A percentile compares a stretch with the other conserved stretches of the same genome.
Conservation (phyloP, 2,888 invertebrate genomes). For the Isotomurus palustris region DNA sequence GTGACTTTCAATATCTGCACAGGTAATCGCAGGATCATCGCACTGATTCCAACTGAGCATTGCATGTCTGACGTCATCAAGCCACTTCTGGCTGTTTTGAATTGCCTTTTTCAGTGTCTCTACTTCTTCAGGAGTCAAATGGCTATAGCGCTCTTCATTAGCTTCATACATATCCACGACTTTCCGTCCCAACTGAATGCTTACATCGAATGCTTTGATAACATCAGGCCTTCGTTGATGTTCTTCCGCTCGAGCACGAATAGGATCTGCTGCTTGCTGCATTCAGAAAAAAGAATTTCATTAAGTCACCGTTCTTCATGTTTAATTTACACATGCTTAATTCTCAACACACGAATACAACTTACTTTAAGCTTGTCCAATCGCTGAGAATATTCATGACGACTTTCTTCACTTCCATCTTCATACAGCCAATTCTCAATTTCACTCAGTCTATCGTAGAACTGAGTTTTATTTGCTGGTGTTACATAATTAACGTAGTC, state of each 20-base stretch:
- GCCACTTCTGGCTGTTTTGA: slow-evolving; percentile 71
- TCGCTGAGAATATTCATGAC: slow-evolving; percentile 61
- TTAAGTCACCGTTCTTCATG: too few relatives aligned
- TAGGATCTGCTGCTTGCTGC: slow-evolving; percentile 79
- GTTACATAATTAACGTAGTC: slow-evolving; percentile 70
- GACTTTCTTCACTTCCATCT: slow-evolving; percentile 88
- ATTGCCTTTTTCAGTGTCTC: slow-evolving; percentile 67
- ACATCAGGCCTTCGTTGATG: slow-evolving; percentile 72
- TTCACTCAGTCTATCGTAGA: slow-evolving; percentile 67
- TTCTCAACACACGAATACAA: not conserved
- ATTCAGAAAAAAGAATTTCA: not conserved
- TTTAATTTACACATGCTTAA: too few relatives aligned
- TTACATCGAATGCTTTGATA: slow-evolving; percentile 72
- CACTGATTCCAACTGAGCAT: slow-evolving; percentile 14
- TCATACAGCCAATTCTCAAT: slow-evolving; percentile 98
- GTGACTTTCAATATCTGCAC: slow-evolving; percentile 49
- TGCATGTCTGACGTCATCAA: slow-evolving; percentile 64
- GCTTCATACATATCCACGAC: slow-evolving; percentile 66
- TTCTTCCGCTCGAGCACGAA: slow-evolving; percentile 76
- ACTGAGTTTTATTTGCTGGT: slow-evolving; percentile 62
- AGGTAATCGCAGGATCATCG: slow-evolving; percentile 26
- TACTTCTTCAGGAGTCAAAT: slow-evolving; percentile 66
- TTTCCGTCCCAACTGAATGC: slow-evolving; percentile 75
- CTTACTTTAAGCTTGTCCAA: slow-evolving; percentile 31
- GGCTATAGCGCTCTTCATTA: slow-evolving; percentile 67